Base-by-base conservation (phyloP, 2,888 invertebrate species). In the Hydropsyche betteni region DNA sequence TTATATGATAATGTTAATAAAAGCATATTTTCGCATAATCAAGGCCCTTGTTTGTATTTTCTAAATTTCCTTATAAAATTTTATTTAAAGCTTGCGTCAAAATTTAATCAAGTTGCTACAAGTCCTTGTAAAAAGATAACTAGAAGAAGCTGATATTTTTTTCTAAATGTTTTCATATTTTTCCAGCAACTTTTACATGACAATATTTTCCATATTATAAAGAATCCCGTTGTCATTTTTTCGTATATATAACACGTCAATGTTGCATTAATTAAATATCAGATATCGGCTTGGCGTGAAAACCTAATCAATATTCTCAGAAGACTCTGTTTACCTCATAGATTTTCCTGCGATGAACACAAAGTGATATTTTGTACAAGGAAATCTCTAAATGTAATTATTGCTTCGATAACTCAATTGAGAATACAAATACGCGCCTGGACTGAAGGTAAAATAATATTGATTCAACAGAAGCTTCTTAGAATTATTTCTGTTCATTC, bases 301-400 rank as follows among this genome's bases (percentile, higher is more conserved):
- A 33, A 64, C 64, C 64, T 64, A 64, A 64, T 64, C 64, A 64
- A 64, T 64, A 64, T 64, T 64, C 64, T 34, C 64, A 64, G 36
- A 36, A 12, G 64, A 36, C 64, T 64, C 12, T 64, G 64, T 64
- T 64, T 64, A 64, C 10, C 64, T 34, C 7, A 36, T 36, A 64
- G 64, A 64, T 12, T 64, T 36, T 36, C 64, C 33, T 64, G 12
- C 7, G 34, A 64, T 64, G 34, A 64, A 58, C 14, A 24, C 58
- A 58, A 58, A 58, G 24, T 58, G 16, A 16, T 58, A 58, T 58
- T 58, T 53, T 53, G 53, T 5, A 16, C 53, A n/a, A 5, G 44
- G 10, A 44, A 44, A 44, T 44, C 44, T 44, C 44, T 44, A 44
- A 44, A 44, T 44, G 7, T 10, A 44, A 44, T 44, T 44, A 44